A percentile compares a stretch with the other conserved stretches of the same genome.
Conservation (phyloP, 2,113 vertebrate species). For the Zingel zingel region DNA sequence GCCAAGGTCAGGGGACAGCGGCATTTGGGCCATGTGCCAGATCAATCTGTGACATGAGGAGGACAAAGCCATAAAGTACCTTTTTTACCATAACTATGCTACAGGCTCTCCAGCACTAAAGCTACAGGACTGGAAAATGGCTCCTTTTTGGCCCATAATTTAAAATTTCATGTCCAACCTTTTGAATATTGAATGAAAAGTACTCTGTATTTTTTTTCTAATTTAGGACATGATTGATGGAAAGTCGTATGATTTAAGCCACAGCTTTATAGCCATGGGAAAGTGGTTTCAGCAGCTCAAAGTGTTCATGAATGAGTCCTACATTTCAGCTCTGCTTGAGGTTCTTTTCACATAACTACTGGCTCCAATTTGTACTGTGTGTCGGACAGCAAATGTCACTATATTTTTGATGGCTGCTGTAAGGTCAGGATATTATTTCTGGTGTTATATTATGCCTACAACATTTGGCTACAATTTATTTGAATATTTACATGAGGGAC, state of each 20-base stretch:
- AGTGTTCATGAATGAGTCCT: slow-evolving; percentile 35
- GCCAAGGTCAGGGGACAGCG: slow-evolving; percentile 61
- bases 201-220: slow-evolving; percentile 39
- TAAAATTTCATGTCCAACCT: slow-evolving; percentile 54
- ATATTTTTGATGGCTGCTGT: not conserved
- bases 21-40: slow-evolving; percentile 52
- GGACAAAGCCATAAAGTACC: slow-evolving; percentile 65
- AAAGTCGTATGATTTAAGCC: slow-evolving; percentile 29
- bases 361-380: slow-evolving; percentile 17
- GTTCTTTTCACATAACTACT: slow-evolving; percentile 29
- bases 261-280: slow-evolving; percentile 29
- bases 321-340: slow-evolving; percentile 19
- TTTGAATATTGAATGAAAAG: slow-evolving; percentile 49
- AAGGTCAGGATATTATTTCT: not conserved
- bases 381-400: slow-evolving; percentile 36
- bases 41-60: slow-evolving; percentile 53
- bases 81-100: slow-evolving; percentile 73
- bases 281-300: slow-evolving; percentile 30
- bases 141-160: slow-evolving; percentile 63
- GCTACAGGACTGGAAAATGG: slow-evolving; percentile 54
- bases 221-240: slow-evolving; percentile 57
- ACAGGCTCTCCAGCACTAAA: slow-evolving; percentile 54
- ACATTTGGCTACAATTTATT: not conserved
- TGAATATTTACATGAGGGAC: not conserved
- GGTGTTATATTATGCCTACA: not conserved